Percentiles rank a stretch among this genome's conserved stretches.
Evolutionary conservation across 53 echinoderm and acorn worm genomes (phyloP).

Genomic region (Echinarachnius parma): DNA sequence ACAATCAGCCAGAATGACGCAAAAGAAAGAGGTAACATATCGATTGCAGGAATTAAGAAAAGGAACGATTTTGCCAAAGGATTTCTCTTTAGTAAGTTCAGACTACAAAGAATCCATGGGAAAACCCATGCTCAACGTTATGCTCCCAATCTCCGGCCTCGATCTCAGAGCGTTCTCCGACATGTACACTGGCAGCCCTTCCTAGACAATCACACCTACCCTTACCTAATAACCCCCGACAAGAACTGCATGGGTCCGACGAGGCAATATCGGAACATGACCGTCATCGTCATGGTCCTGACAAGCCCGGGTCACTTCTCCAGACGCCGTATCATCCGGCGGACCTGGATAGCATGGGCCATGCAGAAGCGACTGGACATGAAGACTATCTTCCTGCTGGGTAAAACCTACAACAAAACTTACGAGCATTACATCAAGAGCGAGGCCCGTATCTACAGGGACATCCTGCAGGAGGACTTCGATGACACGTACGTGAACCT

Average conservation of each 20-base stretch:
- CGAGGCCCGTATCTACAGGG: conserved; percentile 39
- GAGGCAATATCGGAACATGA: background rate
- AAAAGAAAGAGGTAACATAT: too few relatives aligned
- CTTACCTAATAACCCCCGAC: conserved; percentile 11
- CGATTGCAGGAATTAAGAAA: too few relatives aligned
- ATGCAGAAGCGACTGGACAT: conserved; percentile 2
- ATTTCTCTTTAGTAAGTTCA: too few relatives aligned
- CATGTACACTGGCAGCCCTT: conserved; percentile 16
- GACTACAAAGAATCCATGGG: too few relatives aligned
- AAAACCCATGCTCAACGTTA: too few relatives aligned
- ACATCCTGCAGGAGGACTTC: conserved; percentile 70
- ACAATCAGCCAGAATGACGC: too few relatives aligned
- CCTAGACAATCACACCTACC: conserved; percentile 15
- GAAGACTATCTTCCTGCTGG: conserved; percentile 20
- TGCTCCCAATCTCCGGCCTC: too few relatives aligned
- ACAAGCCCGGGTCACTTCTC: conserved; percentile 17
- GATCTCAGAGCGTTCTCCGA: conserved; percentile 7
- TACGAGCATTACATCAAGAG: conserved; percentile 30
- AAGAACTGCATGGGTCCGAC: conserved; percentile 3
- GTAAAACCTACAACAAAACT: conserved; percentile 1
- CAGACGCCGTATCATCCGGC: conserved; percentile 16
- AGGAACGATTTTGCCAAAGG: too few relatives aligned
- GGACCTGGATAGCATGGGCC: conserved; percentile 2
- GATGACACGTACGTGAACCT: conserved; percentile 66
- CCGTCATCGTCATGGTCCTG: conserved; percentile 13